Evolutionary conservation across 2,888 invertebrate species (phyloP), one percentile per base, ranked within the genome.

Genomic region (Zaprionus bogoriensis): DNA sequence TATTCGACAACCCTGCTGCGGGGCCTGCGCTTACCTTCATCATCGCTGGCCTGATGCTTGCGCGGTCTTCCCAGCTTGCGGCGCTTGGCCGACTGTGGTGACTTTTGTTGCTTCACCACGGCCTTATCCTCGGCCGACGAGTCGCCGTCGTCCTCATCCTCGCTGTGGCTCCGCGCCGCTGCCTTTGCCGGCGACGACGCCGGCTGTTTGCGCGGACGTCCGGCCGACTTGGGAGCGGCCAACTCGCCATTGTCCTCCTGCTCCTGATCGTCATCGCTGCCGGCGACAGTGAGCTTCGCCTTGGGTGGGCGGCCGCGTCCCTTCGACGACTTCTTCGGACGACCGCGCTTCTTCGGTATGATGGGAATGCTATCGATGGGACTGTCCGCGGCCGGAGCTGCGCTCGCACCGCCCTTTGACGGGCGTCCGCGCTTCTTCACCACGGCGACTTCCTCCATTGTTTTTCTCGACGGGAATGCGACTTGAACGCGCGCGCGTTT

Each of bases 281-380:
- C 66, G 1, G n/a, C 19, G n/a, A n/a, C n/a, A n/a, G n/a, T n/a
- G n/a, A n/a, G n/a, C n/a, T n/a, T n/a, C n/a, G n/a, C n/a, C n/a
- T n/a, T n/a, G n/a, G n/a, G n/a, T 7, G 74, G 85, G 23, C 82
- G 58, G n/a, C 87, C 87, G 20, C 84, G 74, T 12, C 83, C 80
- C 23, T 77, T 74, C 14, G 1, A 1, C 7, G 7, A 14, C 2
- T 7, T 14, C 6, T 14, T 27, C 27, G 89, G 87, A 19, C 89
- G 87, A 10, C 88, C 88, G 30, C 88, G 87, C 42, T 88, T 89
- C 67, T 86, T 88, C 3, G 82, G 87, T 42, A 77, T 67, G 5
- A 68, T 58, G 14, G 75, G 59, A 14, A 63, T 30, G 7, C 52
- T 41, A 0, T 74, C 67, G 9, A 25, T 36, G 4, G 75, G 47